Base-by-base conservation (phyloP, 2,113 vertebrate genomes). In the Clarias batrachus region DNA sequence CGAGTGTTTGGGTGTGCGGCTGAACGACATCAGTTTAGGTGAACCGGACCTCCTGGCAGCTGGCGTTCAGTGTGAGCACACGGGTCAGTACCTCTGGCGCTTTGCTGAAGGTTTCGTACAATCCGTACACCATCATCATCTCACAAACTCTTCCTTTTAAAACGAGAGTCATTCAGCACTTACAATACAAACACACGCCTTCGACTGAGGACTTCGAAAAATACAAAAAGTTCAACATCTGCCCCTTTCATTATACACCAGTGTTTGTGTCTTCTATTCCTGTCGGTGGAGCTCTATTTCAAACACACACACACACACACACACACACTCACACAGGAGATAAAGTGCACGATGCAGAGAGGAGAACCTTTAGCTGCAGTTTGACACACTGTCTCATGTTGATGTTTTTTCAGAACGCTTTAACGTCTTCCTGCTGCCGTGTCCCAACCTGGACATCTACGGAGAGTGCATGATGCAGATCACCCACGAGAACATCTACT, bases 381-480 rank as follows among this genome's bases (percentile, higher is more conserved):
- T 2, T 66, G 2, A 82, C 30, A 71, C 63, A 4, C 21, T 1
- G 19, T 21, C 25, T 5, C 54, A 1, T 62, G 33, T 16, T 17
- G 71, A 48, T 8, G 37, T 82, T 71, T 82, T 71, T 21, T 65
- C 91, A 99, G 98, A 99, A 89, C 96, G 97, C 25, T 99, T 99
- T 90, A 97, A 93, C 0, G 98, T 99, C 89, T 98, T 98, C 93
- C 96, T 99, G 89, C 90, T 98, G 30, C 98, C 98, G 33, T 97
- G 96, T 89, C 96, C 97, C 77, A 97, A 97, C 93, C 92, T 99
- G 94, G 97, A 98, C n/a, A 94, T 98, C 88, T 98, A 97, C 0
- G 98, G 98, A 0, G 97, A 98, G 92, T 98, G 97, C 91, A 97
- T 97, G 94, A 96, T 99, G 96, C 98, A 99, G 95, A 96, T 99